A percentile compares a stretch with the other conserved stretches of the same genome.
These are phyloP conservation scores for Sebastes fasciatus DNA, from an alignment of 2,113 vertebrate species.

Conservation along the genomic window DNA sequence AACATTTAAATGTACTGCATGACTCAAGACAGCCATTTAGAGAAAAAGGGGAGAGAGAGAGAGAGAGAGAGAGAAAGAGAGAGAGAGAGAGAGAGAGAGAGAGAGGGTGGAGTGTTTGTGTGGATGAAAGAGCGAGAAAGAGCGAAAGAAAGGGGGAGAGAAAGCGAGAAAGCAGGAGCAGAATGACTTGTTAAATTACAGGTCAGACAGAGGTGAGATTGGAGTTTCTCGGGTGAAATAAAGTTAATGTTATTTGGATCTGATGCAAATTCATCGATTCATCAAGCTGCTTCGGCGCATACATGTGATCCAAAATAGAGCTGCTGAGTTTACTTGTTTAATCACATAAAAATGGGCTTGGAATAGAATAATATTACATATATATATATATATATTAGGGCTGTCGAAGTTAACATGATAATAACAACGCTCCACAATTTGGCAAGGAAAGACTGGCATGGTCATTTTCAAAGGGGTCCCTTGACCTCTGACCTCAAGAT, in stretches of 20 bases:
- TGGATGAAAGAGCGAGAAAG: constrained; percentile 11
- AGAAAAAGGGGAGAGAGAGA: constrained; percentile 27
- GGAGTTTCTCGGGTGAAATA: constrained; percentile 56
- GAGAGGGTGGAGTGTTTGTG: constrained; percentile 1
- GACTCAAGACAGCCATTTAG: constrained; percentile 75
- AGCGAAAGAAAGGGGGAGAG: not conserved
- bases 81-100: not conserved
- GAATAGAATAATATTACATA: not conserved
- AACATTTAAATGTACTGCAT: constrained; percentile 79
- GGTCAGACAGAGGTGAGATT: constrained; percentile 62
- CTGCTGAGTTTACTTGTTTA: not conserved
- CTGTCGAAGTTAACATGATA: no score
- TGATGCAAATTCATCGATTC: constrained; percentile 39
- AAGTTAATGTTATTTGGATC: constrained; percentile 58
- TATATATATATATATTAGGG: not conserved
- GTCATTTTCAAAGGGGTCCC: no score
- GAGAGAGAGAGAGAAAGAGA: not conserved
- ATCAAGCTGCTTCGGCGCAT: constrained; percentile 8
- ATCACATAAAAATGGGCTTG: not conserved
- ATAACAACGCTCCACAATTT: no score
- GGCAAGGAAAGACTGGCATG: no score
- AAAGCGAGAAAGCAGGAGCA: constrained; percentile 20
- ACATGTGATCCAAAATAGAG: constrained; percentile 1
- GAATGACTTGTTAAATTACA: constrained; percentile 53
- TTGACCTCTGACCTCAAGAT: no score